Base-by-base conservation (phyloP, 2,888 invertebrate species). In the Tipula lateralis region DNA sequence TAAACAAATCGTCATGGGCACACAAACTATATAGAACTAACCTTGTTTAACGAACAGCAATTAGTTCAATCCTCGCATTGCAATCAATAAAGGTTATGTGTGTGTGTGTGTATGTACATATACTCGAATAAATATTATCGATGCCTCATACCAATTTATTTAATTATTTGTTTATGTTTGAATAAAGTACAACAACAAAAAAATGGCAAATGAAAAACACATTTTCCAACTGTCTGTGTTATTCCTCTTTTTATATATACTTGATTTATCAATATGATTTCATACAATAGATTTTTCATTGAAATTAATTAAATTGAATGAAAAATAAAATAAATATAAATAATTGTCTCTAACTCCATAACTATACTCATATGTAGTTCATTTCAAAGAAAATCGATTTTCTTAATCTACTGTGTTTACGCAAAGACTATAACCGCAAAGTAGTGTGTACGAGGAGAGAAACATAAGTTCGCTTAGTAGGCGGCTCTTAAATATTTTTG, bases 261-360 rank as follows among this genome's bases (percentile, higher is more conserved):
- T 66, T 66, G 66, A 66, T 66, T 66, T 66, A 66, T 66, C 66
- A 66, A 9, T 24, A 66, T 24, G 24, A 9, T 66, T 66, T 24
- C 24, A 9, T 24, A 66, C 66, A 66, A 66, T 66, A 66, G 66
- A 66, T 24, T 66, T 66, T 66, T 66, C 66, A 66, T 66, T 66
- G 66, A 66, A 66, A 24, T 66, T 66, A 66, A 66, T 66, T 66
- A 24, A 66, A 66, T 66, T 66, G 66, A 66, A 66, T 66, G 66
- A 66, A 24, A 66, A 1, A 66, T 24, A 24, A 44, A 44, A 44
- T 44, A 44, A 44, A 44, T 16, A 44, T n/a, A 66, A 66, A 66
- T 66, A 24, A 66, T 66, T 66, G 66, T 24, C 66, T 2, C 24
- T 66, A 66, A 66, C 19, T 24, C 66, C 12, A 66, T 66, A 66